Base-by-base conservation (phyloP, 2,888 invertebrate species). In the Agonum fuliginosum region DNA sequence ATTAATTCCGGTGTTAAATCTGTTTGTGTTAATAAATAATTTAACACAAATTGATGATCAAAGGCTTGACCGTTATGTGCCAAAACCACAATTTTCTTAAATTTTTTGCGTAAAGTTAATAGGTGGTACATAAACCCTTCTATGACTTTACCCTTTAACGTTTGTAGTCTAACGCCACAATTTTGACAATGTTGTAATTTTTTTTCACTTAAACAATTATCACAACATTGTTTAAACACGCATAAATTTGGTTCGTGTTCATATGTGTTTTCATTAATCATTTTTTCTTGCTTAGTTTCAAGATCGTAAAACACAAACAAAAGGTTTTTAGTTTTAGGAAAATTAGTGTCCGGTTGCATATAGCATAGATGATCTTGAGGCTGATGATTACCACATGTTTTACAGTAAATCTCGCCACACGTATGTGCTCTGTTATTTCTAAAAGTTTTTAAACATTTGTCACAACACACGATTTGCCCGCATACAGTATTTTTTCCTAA, bases 261-360 rank as follows among this genome's bases (percentile, higher is more conserved):
- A 12, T 14, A 17, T 27, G 27, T 27, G 8, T 48, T n/a, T 0
- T 69, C 37, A 22, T 30, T 17, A 17, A 22, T 24, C 8, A 43
- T 37, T 22, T 43, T 51, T 20, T 78, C 70, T 8, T 78, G 79
- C 3, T 51, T 71, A 0, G 76, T 79, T 62, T 80, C 80, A 1
- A 80, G 73, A 34, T 80, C 78, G 41, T 67, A 80, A 69, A 81
- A 79, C 24, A 81, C 58, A 54, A 80, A 80, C 24, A 79, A 65
- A 37, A 73, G 19, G n/a, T 71, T 34, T 46, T 76, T 54, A 10
- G 12, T 14, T 27, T 65, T 65, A 22, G 75, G 78, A 27, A 10
- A 17, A 10, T 12, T 12, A n/a, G 5, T 27, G 5, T 71, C 37
- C 5, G 2, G 30, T 1, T 17, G 24, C 27, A 71, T 71, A 10